Base-by-base conservation (phyloP, 2,113 vertebrate genomes). In the Seriola rivoliana region DNA sequence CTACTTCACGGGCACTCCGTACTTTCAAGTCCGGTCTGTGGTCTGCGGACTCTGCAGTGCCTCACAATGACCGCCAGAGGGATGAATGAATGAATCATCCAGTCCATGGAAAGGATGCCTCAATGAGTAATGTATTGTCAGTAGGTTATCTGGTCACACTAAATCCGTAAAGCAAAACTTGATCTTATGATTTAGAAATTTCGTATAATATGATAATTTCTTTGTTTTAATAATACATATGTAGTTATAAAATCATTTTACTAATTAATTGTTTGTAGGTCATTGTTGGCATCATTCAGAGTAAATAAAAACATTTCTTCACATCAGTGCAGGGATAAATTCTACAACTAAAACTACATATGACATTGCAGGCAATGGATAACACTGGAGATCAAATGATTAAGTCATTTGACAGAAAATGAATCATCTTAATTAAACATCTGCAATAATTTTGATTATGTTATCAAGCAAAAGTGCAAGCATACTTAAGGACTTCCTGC, bases 11-110 rank as follows among this genome's bases (percentile, higher is more conserved):
- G 19, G 7, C 44, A 19, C 34, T 36, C 29, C 29, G 29, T 29
- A 38, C 38, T 38, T 38, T 38, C 38, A 38, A 11, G 40, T 42
- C 8, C 40, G 9, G 40, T 8, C 40, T 42, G 3, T 1, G 5
- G 38, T 38, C 38, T 38, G 40, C 9, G 40, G 40, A 42, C 50
- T 19, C 32, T 69, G 79, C 42, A 72, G 65, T 68, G 8, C 5
- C 7, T 25, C 17, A 19, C 2, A 4, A 4, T 6, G 50, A 48
- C 84, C 89, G 58, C 74, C 23, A 84, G 82, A 58, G 50, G 70
- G 25, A 52, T 7, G 4, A 44, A 29, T 57, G 25, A 10, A 32
- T 48, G n/a, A 42, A 42, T 42, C 8, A 29, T 29, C 29, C 29
- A 29, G 29, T 29, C 29, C 29, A 29, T 29, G 29, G 29, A 29